These are phyloP conservation scores for Odiellus spinosus DNA, from an alignment of 2,888 invertebrate genomes.

Conservation along the genomic window DNA sequence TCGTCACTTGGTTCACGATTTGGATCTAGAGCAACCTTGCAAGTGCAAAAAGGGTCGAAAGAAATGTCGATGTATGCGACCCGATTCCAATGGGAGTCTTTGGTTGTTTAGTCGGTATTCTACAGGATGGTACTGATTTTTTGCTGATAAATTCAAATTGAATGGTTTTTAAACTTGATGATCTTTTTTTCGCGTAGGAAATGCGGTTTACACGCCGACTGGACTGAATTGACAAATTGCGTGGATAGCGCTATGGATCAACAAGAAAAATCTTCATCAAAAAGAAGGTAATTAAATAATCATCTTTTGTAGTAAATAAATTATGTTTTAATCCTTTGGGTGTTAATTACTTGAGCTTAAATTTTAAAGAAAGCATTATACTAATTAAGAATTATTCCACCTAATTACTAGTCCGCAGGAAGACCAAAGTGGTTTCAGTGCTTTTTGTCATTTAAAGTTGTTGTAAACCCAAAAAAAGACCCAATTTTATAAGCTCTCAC, in stretches of 20 bases:
- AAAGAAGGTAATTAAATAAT: conserved; percentile 43
- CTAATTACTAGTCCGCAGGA: too few relatives aligned
- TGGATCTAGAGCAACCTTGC: conserved; percentile 82
- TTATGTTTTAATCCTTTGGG: too few relatives aligned
- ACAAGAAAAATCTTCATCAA: conserved; percentile 64
- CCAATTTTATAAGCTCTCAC: too few relatives aligned
- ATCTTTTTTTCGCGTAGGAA: conserved; percentile 31
- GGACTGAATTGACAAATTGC: conserved; percentile 87
- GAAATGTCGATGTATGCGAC: conserved; percentile 25
- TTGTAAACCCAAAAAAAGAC: too few relatives aligned
- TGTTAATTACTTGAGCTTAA: too few relatives aligned
- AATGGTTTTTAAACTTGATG: too few relatives aligned
- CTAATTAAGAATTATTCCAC: too few relatives aligned
- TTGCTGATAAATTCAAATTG: too few relatives aligned
- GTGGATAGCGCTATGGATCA: conserved; percentile 81
- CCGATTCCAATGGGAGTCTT: conserved; percentile 49
- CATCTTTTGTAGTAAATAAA: too few relatives aligned
- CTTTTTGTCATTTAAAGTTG: too few relatives aligned
- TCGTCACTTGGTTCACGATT: conserved; percentile 83
- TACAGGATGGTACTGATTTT: conserved; percentile 57
- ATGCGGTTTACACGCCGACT: conserved; percentile 95
- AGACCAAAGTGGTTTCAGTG: too few relatives aligned
- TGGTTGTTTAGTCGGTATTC: conserved; percentile 97
- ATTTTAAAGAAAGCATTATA: too few relatives aligned
- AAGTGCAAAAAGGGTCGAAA: conserved; percentile 18